Base-by-base conservation (phyloP, 2,888 invertebrate species). In the Andrena trimmerana region DNA sequence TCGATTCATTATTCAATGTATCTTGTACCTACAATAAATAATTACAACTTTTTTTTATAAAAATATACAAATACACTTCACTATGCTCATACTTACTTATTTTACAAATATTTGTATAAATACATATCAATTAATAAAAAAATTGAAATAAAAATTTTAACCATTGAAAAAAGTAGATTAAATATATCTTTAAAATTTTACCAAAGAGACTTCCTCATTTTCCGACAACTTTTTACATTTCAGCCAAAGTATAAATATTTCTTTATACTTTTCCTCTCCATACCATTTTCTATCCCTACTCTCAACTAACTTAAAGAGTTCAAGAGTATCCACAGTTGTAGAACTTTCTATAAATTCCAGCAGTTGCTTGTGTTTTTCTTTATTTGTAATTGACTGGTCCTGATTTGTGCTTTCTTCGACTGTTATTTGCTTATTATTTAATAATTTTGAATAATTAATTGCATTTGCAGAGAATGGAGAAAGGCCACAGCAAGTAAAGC, bases 1-100 rank as follows among this genome's bases (percentile, higher is more conserved):
- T 8, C 8, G 33, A 8, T 36, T 36, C 33, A 36, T 36, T 36
- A 8, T 36, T 36, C 2, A 8, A n/a, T 50, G n/a, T 50, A 50
- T n/a, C n/a, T 50, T 50, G 50, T 50, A 50, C 50, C 50, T 50
- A 50, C n/a, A n/a, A 7, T n/a, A 50, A 50, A 50, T 50, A 50
- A 50, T 50, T 50, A 50, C 50, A 50, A 13, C 33, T n/a, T 50
- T 50, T 50, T 50, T 50, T 50, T 5, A n/a, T 2, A 50, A 50
- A 50, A 50, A 50, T 50, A 50, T n/a, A 50, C n/a, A 50, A 50
- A 50, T n/a, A n/a, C 16, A 36, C 33, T 36, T 36, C 33, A 36
- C 8, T 29, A 27, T 36, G 10, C 10, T 36, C 36, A n/a, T 50
- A 50, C 50, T 36, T 36, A 36, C 8, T 36, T 36, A 36, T 36